Percentiles rank a stretch among this genome's conserved stretches.
Evolutionary conservation across 2,888 invertebrate genomes (phyloP).

Genomic region (Microplitis deprimator): DNA sequence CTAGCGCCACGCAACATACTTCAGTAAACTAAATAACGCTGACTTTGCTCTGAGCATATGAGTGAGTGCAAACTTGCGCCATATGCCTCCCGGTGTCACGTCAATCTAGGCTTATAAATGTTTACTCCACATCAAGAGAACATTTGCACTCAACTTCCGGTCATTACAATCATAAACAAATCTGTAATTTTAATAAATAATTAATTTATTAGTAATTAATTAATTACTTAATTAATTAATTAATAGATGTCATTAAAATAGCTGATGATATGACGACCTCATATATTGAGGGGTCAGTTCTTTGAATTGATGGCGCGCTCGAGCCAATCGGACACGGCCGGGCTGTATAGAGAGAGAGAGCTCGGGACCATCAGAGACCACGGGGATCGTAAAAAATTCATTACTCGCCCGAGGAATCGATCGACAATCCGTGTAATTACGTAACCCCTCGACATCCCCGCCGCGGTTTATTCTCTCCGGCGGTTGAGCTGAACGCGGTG

Average conservation of each 20-base stretch:
- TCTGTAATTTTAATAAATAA: not conserved
- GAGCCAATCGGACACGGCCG: constrained; percentile 56
- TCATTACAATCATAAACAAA: not conserved
- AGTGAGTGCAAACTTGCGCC: constrained; percentile 25
- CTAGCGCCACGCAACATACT: constrained; percentile 32
- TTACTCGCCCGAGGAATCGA: constrained; percentile 66
- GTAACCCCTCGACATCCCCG: constrained; percentile 54
- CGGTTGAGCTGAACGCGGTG: not conserved
- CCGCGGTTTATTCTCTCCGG: constrained; percentile 30
- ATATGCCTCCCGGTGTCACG: constrained; percentile 34
- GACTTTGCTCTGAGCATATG: not conserved
- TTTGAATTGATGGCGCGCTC: constrained; percentile 26
- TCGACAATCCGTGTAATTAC: constrained; percentile 67
- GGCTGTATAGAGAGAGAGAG: not conserved
- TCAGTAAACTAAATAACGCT: not conserved
- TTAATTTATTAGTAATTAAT: not conserved
- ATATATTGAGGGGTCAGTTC: constrained; percentile 10
- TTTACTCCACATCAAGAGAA: constrained; percentile 16
- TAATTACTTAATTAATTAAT: too few species aligned
- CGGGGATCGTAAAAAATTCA: constrained; percentile 68
- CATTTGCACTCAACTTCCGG: constrained; percentile 22
- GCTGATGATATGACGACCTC: not conserved
- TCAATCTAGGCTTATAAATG: constrained; percentile 27
- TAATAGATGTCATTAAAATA: too few species aligned
- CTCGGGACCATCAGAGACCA: not conserved